Base-by-base conservation (phyloP, 1,140 invertebrate species). In the Diorhabda carinulata region DNA sequence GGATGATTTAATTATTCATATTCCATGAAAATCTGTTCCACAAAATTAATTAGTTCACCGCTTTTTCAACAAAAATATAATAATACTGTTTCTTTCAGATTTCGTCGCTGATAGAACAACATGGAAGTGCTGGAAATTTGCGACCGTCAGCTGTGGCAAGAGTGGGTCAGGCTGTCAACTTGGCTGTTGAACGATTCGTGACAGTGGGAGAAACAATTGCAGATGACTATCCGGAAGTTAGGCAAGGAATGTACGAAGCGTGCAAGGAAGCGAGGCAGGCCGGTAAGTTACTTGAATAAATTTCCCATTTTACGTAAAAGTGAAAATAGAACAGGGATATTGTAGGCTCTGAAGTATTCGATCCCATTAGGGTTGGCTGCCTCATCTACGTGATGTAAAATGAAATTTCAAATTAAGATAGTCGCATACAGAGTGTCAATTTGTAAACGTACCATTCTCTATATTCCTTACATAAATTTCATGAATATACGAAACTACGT, bases 191-290 rank as follows among this genome's bases (percentile, higher is more conserved):
- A 80, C 87, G 97, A 70, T 99, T 99, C 85, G 96, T 98, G 65
- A 93, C 94, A 3, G 96, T 99, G 66, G 97, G 97, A 44, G 97
- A 99, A 84, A 95, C 96, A 70, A 98, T 99, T 78, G 97, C 96
- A 43, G 95, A 98, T 83, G 96, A 98, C 86, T 98, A 98, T 85
- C 90, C 92, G 8, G 97, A 99, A 82, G 96, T 99, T 73, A 92
- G 95, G 74, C 89, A 92, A 76, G 96, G 98, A 78, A 98, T 99
- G 96, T 97, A 96, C 80, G 93, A 97, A 74, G 96, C 97, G 5
- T 99, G 97, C 83, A 95, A 95, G 79, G 97, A 99, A 79, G 97
- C 97, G 5, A 85, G 96, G 74, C 88, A 92, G 77, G 96, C 97
- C 78, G 97, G 97, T 98, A 83, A 83, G 82, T 66, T 61, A 64